These are phyloP conservation scores for Hedychridium roseum DNA, from an alignment of 2,888 invertebrate genomes.

Conservation along the genomic window DNA sequence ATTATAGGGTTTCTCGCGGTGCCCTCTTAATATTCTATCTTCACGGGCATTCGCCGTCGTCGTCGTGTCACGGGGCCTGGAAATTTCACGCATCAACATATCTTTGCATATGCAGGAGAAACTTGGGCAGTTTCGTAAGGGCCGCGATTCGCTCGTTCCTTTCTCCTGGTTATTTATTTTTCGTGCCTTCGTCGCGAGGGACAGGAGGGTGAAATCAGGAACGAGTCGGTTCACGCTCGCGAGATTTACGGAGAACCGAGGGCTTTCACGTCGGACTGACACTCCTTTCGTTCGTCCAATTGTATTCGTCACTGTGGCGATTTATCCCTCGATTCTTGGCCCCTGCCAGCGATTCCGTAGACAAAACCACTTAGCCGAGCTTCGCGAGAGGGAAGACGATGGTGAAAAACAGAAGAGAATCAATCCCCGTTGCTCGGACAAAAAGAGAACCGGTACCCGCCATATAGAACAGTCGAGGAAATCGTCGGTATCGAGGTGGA, in stretches of 20 bases:
- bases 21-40: slow-evolving; percentile 42
- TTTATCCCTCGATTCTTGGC: slow-evolving; percentile 30
- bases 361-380: slow-evolving; percentile 42
- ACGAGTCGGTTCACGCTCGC: slow-evolving; percentile 31
- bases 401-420: too few species aligned
- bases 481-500: too few species aligned
- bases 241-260: slow-evolving; percentile 36
- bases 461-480: too few species aligned
- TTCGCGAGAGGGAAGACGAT: not conserved
- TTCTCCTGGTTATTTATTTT: slow-evolving; percentile 32
- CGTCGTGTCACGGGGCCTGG: slow-evolving; percentile 31
- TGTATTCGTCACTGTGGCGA: slow-evolving; percentile 37
- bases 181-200: not conserved
- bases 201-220: slow-evolving; percentile 38
- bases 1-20: slow-evolving; percentile 32
- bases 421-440: too few species aligned
- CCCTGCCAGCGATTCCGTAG: slow-evolving; percentile 23
- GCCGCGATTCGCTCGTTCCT: slow-evolving; percentile 16
- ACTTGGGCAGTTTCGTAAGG: slow-evolving; percentile 28
- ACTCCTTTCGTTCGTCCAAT: slow-evolving; percentile 30
- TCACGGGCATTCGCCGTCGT: slow-evolving; percentile 16
- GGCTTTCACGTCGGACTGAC: slow-evolving; percentile 25
- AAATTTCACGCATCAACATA: slow-evolving; percentile 41
- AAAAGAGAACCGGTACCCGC: too few species aligned
- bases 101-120: slow-evolving; percentile 34